A percentile compares a stretch with the other conserved stretches of the same genome.
phyloP scores from a whole-genome alignment of 1,140 invertebrate genomes.

The Contarinia nasturtii region DNA sequence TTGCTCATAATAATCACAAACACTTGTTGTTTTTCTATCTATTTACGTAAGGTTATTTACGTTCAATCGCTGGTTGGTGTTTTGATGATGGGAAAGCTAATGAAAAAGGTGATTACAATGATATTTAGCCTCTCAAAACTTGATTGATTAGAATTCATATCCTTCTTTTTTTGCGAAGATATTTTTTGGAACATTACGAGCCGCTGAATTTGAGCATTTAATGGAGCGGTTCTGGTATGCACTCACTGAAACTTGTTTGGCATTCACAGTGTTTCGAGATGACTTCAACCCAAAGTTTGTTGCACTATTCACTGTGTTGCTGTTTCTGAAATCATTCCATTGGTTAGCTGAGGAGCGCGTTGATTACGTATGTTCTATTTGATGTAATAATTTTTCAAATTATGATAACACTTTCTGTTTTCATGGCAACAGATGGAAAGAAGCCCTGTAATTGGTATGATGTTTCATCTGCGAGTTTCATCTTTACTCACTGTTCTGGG shows the following conservation, averaged over 20 bases:
- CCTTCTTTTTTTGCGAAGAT: conserved; percentile 20
- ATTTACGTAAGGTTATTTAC: conserved; percentile 99
- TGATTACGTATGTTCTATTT: conserved; percentile 75
- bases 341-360: conserved; percentile 98
- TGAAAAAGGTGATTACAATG: conserved; percentile 50
- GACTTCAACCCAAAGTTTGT: conserved; percentile 99
- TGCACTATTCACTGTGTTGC: conserved; percentile 85
- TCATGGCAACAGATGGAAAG: conserved; percentile 71
- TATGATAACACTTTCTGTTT: not conserved
- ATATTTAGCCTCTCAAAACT: not conserved
- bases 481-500: conserved; percentile 67
- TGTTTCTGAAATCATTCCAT: conserved; percentile 98
- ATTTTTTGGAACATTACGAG: conserved; percentile 92
- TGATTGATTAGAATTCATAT: not conserved
- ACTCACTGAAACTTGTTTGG: conserved; percentile 94
- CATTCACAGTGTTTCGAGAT: conserved; percentile 97
- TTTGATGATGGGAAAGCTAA: conserved; percentile 82
- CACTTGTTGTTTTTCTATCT: no score
- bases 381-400: not conserved
- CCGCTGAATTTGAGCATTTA: conserved; percentile 97
- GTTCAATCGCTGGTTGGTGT: conserved; percentile 94
- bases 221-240: conserved; percentile 98
- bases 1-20: no score
- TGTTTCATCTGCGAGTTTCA: conserved; percentile 88
- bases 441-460: conserved; percentile 86